Conservation (phyloP, 2,888 invertebrate genomes). For the Microdon myrmicae region DNA sequence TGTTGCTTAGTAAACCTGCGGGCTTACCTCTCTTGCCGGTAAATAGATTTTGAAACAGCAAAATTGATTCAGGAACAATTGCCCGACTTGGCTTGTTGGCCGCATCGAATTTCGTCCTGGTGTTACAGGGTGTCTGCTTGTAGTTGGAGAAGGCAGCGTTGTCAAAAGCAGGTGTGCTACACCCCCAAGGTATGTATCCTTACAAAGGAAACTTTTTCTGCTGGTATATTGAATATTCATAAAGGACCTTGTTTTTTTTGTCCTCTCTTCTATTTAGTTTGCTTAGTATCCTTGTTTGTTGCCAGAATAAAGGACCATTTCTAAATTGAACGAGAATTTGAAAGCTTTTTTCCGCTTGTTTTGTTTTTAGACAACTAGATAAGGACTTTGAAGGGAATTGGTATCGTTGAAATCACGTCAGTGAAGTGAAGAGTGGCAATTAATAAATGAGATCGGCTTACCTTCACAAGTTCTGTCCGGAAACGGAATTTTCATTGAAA, state of each 20-base stretch:
- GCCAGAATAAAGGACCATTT: no score
- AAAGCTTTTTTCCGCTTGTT: no score
- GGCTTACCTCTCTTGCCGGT: constrained; percentile 25
- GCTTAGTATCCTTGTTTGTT: no score
- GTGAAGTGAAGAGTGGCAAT: no score
- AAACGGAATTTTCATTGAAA: no score
- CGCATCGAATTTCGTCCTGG: constrained; percentile 5
- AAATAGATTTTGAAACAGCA: constrained; percentile 29
- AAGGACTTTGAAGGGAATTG: no score
- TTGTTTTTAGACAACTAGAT: no score
- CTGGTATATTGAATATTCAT: constrained; percentile 44
- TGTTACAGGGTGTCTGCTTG: constrained; percentile 1
- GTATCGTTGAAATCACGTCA: no score
- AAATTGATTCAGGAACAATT: constrained; percentile 49
- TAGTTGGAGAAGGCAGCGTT: not conserved
- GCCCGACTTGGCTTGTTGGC: constrained; percentile 39
- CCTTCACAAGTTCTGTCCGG: no score
- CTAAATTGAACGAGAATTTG: no score
- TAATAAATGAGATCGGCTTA: no score
- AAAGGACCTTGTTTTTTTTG: constrained; percentile 29
- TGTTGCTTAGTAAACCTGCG: constrained; percentile 16
- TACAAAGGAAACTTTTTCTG: constrained; percentile 26
- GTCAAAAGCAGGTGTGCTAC: no score
- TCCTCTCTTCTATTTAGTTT: not conserved
- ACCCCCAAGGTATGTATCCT: constrained; percentile 39